A percentile compares a stretch with the other conserved stretches of the same genome.
Evolutionary conservation across 2,113 vertebrate species (phyloP).

Genomic region (Rutilus rutilus): DNA sequence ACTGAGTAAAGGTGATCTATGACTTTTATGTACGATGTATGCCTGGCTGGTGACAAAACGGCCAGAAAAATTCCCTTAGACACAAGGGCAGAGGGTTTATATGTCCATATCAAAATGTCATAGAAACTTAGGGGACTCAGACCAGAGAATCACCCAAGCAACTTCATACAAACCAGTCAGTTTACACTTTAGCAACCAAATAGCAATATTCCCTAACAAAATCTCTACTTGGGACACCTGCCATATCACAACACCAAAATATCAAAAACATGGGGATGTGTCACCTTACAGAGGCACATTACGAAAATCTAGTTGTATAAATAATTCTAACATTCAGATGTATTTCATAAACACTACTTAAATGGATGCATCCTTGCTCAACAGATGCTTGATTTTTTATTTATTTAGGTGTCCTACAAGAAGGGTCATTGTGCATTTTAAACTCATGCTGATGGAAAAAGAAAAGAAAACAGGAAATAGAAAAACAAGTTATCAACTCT

Average conservation of each 20-base stretch:
- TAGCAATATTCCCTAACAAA: neutral
- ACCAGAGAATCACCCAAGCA: neutral
- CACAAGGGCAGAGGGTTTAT: neutral
- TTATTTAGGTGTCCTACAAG: neutral
- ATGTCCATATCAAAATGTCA: slow-evolving; percentile 8
- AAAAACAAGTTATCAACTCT: neutral
- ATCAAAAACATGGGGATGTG: neutral
- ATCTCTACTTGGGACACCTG: neutral
- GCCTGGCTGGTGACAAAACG: neutral
- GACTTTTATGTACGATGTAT: neutral
- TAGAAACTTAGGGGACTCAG: too few species aligned
- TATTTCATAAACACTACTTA: neutral
- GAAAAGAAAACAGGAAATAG: neutral
- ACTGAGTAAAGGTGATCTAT: neutral
- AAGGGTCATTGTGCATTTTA: neutral
- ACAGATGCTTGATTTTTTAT: neutral
- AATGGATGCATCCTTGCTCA: neutral
- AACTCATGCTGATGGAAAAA: neutral
- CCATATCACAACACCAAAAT: neutral
- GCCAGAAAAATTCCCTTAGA: neutral
- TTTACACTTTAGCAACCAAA: neutral
- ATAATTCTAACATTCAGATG: neutral
- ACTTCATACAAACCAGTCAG: neutral
- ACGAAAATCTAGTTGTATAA: neutral
- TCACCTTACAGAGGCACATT: too few species aligned